These are phyloP conservation scores for Ochropacha duplaris DNA, from an alignment of 2,888 invertebrate species.

Conservation along the genomic window DNA sequence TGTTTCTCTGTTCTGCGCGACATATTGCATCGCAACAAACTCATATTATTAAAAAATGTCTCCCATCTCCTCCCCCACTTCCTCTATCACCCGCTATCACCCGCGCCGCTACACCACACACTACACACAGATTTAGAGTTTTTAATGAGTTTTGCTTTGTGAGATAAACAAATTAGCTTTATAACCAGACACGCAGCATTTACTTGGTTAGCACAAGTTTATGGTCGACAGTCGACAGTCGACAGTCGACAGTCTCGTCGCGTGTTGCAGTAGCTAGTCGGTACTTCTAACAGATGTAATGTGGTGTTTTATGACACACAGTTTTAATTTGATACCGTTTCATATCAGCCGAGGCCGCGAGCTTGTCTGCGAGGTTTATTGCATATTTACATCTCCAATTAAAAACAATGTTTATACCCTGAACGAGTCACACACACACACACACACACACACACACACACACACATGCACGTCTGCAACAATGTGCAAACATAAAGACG, in stretches of 20 bases:
- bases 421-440: not conserved
- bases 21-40: conserved; percentile 24
- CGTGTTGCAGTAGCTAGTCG: not conserved
- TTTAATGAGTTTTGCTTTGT: conserved; percentile 54
- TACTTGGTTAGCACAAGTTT: not conserved
- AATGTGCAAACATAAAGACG: too few species aligned
- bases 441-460: not conserved
- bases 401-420: not conserved
- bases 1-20: conserved; percentile 22
- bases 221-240: not conserved
- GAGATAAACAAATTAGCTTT: conserved; percentile 48
- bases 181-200: not conserved
- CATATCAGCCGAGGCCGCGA: not conserved
- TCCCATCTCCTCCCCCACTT: conserved; percentile 15
- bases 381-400: not conserved
- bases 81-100: too few species aligned
- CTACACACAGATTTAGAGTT: conserved; percentile 27
- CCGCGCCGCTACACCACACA: conserved; percentile 2
- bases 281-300: not conserved
- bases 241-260: not conserved
- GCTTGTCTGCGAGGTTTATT: not conserved
- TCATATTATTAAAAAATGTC: conserved; percentile 2
- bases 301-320: not conserved
- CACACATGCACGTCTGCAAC: too few species aligned
- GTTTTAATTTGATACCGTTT: not conserved